These are phyloP conservation scores for Lophius americanus DNA, from an alignment of 2,797 vertebrate genomes.

Conservation along the genomic window DNA sequence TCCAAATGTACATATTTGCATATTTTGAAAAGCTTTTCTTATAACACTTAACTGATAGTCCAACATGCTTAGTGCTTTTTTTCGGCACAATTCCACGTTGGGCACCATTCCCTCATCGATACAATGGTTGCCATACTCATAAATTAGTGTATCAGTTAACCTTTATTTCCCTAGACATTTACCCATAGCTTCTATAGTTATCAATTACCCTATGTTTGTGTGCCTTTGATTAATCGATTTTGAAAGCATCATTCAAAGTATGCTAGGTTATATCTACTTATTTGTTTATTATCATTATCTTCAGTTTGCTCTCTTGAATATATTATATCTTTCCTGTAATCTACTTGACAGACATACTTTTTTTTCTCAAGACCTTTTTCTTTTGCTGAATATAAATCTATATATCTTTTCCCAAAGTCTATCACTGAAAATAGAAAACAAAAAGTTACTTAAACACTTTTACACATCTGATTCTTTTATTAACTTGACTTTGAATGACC, in stretches of 20 bases:
- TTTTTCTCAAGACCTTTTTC: constrained; percentile 5
- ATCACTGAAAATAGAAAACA: background rate
- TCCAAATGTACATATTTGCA: background rate
- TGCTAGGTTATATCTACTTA: constrained; percentile 9
- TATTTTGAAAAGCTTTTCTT: constrained; percentile 13
- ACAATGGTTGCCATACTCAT: constrained; percentile 1
- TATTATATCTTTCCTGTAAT: constrained; percentile 18
- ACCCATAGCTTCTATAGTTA: no score
- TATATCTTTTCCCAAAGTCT: background rate
- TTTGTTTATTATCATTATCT: constrained; percentile 10
- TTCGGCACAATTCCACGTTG: constrained; percentile 30
- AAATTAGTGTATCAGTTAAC: constrained; percentile 39
- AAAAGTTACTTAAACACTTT: background rate
- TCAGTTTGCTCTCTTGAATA: constrained; percentile 14
- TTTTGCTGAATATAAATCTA: constrained; percentile 2
- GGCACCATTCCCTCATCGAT: background rate
- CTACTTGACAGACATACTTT: background rate
- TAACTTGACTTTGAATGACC: background rate
- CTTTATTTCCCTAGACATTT: constrained; percentile 39
- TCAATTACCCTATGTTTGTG: background rate
- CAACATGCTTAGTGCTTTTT: constrained; percentile 3
- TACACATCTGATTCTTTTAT: constrained; percentile 6
- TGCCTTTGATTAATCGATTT: constrained; percentile 4
- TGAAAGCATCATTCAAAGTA: background rate
- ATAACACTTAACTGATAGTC: constrained; percentile 4